These are phyloP conservation scores for Noturus placidus DNA, from an alignment of 2,113 vertebrate species.

Conservation along the genomic window DNA sequence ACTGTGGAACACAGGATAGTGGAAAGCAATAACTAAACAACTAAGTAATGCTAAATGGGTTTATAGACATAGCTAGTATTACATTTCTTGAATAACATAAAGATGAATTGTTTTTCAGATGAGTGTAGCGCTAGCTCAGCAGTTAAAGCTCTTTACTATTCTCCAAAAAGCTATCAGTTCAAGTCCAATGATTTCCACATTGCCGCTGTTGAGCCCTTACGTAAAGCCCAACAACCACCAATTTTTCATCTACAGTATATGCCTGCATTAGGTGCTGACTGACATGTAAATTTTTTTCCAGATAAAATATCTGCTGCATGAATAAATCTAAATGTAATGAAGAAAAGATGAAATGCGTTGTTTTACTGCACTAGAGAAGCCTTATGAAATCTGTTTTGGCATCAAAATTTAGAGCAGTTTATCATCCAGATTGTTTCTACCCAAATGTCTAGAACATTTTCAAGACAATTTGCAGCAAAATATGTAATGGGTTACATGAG, in stretches of 20 bases:
- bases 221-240: background rate
- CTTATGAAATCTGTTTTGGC: background rate
- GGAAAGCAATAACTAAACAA: background rate
- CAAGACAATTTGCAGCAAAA: background rate
- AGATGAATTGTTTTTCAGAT: background rate
- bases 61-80: background rate
- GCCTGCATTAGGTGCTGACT: background rate
- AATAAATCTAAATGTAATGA: background rate
- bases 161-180: background rate
- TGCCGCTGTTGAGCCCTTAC: background rate
- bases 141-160: background rate
- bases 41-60: background rate
- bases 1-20: background rate
- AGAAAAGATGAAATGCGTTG: slow-evolving; percentile 3
- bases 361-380: background rate
- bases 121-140: background rate
- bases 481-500: background rate
- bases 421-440: background rate
- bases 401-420: background rate
- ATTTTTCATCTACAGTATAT: background rate
- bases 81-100: background rate
- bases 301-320: background rate
- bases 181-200: background rate
- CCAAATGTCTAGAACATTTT: background rate
- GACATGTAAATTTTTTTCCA: background rate